A percentile compares a stretch with the other conserved stretches of the same genome.
Conservation (phyloP, 1,140 invertebrate species). For the Drosophila jambulina region DNA sequence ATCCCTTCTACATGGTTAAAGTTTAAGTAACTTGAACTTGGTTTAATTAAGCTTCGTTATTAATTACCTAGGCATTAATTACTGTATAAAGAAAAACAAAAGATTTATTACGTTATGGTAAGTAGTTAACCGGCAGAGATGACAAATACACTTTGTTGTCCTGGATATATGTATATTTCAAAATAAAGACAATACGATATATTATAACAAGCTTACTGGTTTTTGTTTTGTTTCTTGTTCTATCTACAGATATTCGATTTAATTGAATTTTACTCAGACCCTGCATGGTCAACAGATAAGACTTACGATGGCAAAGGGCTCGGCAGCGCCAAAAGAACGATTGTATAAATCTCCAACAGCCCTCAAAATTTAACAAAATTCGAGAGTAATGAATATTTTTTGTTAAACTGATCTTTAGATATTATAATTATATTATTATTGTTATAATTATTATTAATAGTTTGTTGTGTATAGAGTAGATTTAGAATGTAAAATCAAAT, state of each 20-base stretch:
- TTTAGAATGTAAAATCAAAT: not conserved
- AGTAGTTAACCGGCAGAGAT: constrained; percentile 44
- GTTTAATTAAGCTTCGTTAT: constrained; percentile 48
- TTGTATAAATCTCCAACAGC: constrained; percentile 84
- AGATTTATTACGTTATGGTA: constrained; percentile 38
- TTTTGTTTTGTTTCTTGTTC: constrained; percentile 9
- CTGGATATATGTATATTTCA: constrained; percentile 36
- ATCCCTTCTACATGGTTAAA: constrained; percentile 35
- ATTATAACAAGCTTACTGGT: constrained; percentile 51
- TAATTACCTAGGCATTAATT: constrained; percentile 40
- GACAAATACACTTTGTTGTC: constrained; percentile 47
- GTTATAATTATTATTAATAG: not conserved
- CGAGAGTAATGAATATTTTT: constrained; percentile 53
- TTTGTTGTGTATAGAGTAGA: constrained; percentile 20
- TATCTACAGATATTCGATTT: constrained; percentile 49
- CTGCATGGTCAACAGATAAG: constrained; percentile 62
- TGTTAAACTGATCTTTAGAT: constrained; percentile 14
- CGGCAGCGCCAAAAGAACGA: constrained; percentile 84
- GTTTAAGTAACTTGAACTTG: constrained; percentile 18
- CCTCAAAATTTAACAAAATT: constrained; percentile 79
- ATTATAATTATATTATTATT: not conserved
- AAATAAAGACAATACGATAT: constrained; percentile 49
- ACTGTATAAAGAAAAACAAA: constrained; percentile 45
- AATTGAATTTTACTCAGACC: constrained; percentile 44
- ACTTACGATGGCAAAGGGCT: constrained; percentile 84